These are phyloP conservation scores for Conomelus anceps DNA, from an alignment of 2,888 invertebrate genomes.

Conservation along the genomic window DNA sequence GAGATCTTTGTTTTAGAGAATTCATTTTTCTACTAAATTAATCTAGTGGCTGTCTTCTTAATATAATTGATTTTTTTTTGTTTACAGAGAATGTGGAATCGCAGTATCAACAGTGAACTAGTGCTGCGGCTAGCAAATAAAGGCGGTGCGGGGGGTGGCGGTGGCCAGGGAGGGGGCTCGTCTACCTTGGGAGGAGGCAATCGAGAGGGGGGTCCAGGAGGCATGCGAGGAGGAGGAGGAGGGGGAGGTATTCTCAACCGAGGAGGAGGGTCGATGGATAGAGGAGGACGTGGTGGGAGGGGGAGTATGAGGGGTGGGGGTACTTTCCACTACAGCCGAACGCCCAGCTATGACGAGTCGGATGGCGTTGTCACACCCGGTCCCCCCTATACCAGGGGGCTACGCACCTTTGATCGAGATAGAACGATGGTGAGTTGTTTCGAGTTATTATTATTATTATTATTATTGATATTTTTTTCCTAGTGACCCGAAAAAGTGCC, in stretches of 20 bases:
- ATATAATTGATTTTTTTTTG: conserved; percentile 10
- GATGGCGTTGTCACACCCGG: conserved; percentile 37
- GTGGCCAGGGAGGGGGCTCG: conserved; percentile 37
- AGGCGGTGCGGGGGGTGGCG: conserved; percentile 34
- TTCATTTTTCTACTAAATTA: too few species aligned
- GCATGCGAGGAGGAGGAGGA: conserved; percentile 35
- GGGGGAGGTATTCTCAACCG: conserved; percentile 21
- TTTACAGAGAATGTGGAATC: conserved; percentile 51
- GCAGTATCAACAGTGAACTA: conserved; percentile 48
- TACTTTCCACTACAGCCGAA: conserved; percentile 42
- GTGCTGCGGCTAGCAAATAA: conserved; percentile 42
- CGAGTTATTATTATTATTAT: too few species aligned
- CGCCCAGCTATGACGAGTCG: conserved; percentile 45
- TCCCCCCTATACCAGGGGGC: conserved; percentile 21
- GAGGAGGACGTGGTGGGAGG: conserved; percentile 43
- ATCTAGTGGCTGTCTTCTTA: neutral
- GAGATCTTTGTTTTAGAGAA: too few species aligned
- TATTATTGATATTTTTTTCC: too few species aligned
- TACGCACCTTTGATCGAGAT: conserved; percentile 32
- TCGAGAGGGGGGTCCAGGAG: conserved; percentile 42
- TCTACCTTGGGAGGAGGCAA: conserved; percentile 38
- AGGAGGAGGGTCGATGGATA: conserved; percentile 38
- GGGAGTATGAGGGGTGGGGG: too few species aligned
- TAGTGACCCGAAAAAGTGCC: too few species aligned
- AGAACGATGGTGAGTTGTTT: conserved; percentile 32